Base-by-base conservation (phyloP, 2,888 invertebrate genomes). In the Anthrax anthrax region DNA sequence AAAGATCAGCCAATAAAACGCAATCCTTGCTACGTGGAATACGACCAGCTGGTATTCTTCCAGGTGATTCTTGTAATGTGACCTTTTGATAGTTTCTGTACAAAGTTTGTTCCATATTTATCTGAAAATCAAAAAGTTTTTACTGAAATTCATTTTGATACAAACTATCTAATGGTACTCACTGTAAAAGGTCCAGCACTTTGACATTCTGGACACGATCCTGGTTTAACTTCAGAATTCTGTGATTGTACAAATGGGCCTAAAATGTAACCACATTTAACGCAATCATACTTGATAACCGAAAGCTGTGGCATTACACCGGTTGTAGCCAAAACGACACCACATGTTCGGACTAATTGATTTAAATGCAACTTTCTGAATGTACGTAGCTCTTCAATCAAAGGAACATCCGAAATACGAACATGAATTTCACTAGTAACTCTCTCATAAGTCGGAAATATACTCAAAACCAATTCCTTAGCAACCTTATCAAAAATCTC, bases 61-160 rank as follows among this genome's bases (percentile, higher is more conserved):
- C 95, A 0, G 98, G 98, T 4, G 94, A 92, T 71, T 98, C 98
- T 72, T 99, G 98, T 52, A 99, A 76, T 0, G 95, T 96, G 37
- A 98, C 81, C 60, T 95, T 88, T 69, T 98, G 98, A 63, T 97
- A 99, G 71, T 99, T 99, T 44, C 96, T 81, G 67, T 97, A 98
- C 8, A 98, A 69, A 0, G 98, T 99, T 82, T 96, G 84, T 63
- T 97, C 97, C 91, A 97, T 96, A 65, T 98, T 99, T 23, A 98
- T 84, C 81, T 92, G 69, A 3, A 65, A 60, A 50, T 27, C 29
- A 47, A 39, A 51, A 42, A 38, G 17, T 8, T 40, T 37, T 43
- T 47, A 27, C 27, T 41, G 43, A 17, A 18, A 16, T 14, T 40
- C 6, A 6, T 23, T 23, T 23, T 8, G 4, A 6, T 8, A 23